Evolutionary conservation across 2,113 vertebrate genomes (phyloP).

Genomic region (Prionailurus viverrinus): DNA sequence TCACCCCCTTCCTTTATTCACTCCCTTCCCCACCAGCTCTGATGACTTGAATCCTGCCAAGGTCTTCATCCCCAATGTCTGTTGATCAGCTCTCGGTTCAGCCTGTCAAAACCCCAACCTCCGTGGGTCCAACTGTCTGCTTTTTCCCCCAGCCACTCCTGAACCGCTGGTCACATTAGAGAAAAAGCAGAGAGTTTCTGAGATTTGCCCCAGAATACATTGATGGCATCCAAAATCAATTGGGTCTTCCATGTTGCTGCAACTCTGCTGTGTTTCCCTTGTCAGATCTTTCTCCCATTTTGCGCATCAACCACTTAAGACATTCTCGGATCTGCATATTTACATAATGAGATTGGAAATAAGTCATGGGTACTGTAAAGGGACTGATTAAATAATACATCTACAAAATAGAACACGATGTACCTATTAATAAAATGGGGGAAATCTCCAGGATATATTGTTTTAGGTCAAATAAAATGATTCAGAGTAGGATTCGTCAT

Average conservation of each 20-base stretch:
- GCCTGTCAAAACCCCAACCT: not conserved
- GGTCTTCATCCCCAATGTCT: not conserved
- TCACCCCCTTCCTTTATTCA: not conserved
- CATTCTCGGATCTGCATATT: not conserved
- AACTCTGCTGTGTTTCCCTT: not conserved
- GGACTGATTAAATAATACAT: not conserved
- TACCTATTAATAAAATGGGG: not conserved
- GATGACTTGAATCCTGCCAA: not conserved
- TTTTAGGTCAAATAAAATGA: not conserved
- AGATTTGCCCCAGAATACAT: not conserved
- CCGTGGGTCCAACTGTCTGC: not conserved
- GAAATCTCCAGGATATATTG: not conserved
- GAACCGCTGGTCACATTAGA: not conserved
- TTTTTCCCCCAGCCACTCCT: not conserved
- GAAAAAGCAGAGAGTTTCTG: not conserved
- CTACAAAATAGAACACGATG: not conserved
- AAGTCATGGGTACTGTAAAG: not conserved
- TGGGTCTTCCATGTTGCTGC: not conserved
- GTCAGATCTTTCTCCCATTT: not conserved
- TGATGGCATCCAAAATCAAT: not conserved
- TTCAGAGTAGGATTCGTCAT: not conserved
- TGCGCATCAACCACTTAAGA: not conserved
- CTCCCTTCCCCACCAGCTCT: not conserved
- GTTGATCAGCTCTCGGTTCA: not conserved
- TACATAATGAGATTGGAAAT: not conserved